A percentile compares a stretch with the other conserved stretches of the same genome.
These are phyloP conservation scores for Phrynocephalus forsythii DNA, from an alignment of 2,797 vertebrate species.

Conservation along the genomic window DNA sequence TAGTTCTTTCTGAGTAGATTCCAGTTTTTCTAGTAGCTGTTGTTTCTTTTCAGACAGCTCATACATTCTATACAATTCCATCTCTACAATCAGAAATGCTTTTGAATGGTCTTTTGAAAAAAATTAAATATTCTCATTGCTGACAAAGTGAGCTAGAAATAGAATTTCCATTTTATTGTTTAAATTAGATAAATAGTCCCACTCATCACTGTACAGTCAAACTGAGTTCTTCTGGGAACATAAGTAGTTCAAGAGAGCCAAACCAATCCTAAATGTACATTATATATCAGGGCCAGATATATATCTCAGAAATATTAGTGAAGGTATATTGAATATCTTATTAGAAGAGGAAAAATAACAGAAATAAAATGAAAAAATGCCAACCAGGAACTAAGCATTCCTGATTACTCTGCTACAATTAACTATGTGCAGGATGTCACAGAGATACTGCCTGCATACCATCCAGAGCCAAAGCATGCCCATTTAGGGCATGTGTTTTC, in stretches of 20 bases:
- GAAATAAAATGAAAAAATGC: background rate
- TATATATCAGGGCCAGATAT: background rate
- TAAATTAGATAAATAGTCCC: too few species aligned
- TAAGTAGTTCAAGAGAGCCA: background rate
- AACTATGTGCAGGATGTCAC: background rate
- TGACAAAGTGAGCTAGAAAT: background rate
- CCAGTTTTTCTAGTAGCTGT: constrained; percentile 1
- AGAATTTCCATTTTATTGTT: too few species aligned
- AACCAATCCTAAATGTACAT: background rate
- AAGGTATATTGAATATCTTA: too few species aligned
- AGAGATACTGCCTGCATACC: background rate
- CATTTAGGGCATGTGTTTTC: too few species aligned
- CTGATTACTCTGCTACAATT: background rate
- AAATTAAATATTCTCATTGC: background rate
- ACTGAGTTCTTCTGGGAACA: background rate
- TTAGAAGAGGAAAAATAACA: background rate
- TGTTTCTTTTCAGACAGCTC: background rate
- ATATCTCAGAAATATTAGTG: too few species aligned
- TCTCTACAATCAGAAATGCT: constrained; percentile 15
- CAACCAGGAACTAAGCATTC: background rate
- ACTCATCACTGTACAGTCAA: background rate
- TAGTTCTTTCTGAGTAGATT: constrained; percentile 30
- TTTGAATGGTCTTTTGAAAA: background rate
- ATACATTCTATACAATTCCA: background rate
- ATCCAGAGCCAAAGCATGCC: background rate